Evolutionary conservation across 1,140 invertebrate genomes (phyloP).

Genomic region (Ips nitidus): DNA sequence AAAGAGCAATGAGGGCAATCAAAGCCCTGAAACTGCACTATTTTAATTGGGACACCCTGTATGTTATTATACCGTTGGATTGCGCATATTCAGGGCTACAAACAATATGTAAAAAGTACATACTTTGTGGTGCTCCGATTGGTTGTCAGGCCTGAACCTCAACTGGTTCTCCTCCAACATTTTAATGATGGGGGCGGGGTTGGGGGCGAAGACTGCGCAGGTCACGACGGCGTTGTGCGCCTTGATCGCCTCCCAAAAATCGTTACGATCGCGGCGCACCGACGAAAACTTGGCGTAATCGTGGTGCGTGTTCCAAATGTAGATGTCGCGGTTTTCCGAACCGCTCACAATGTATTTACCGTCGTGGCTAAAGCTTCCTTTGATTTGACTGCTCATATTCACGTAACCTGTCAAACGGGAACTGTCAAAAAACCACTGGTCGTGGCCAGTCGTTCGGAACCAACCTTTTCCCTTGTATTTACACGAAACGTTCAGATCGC

Average conservation of each 20-base stretch:
- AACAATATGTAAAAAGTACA: too few species aligned
- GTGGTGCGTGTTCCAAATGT: conserved; percentile 96
- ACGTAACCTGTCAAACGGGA: conserved; percentile 68
- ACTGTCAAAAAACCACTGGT: neutral
- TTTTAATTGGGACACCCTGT: too few species aligned
- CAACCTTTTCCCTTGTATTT: conserved; percentile 69
- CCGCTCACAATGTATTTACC: conserved; percentile 97
- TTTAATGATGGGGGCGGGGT: conserved; percentile 87
- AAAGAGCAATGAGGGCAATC: too few species aligned
- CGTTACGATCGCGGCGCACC: conserved; percentile 90
- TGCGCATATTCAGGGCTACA: too few species aligned
- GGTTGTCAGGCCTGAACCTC: too few species aligned
- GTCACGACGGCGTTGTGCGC: conserved; percentile 96
- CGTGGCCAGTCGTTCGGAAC: neutral
- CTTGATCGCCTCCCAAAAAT: conserved; percentile 98
- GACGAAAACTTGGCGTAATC: conserved; percentile 96
- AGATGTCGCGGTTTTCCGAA: conserved; percentile 97
- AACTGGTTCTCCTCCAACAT: conserved; percentile 58
- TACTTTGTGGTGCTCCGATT: too few species aligned
- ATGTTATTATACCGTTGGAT: too few species aligned
- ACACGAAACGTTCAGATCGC: conserved; percentile 93
- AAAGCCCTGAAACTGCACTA: too few species aligned
- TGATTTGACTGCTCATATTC: conserved; percentile 96
- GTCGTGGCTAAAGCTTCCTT: conserved; percentile 94
- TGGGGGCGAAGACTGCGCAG: conserved; percentile 95